phyloP scores from a whole-genome alignment of 2,888 invertebrate genomes.

The Coecobrya sp. region DNA sequence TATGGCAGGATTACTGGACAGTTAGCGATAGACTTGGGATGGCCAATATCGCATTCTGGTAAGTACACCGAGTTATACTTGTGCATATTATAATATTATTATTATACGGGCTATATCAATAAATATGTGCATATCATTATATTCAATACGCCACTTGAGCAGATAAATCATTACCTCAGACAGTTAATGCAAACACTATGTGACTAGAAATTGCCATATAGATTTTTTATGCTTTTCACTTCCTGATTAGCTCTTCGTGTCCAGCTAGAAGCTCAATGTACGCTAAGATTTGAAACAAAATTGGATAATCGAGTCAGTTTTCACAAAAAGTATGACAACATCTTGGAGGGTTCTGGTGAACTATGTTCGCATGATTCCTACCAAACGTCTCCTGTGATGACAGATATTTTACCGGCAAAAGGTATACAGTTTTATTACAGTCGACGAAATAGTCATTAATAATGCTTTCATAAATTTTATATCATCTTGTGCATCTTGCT shows the following conservation, averaged over 20 bases:
- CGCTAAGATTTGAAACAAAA: conserved; percentile 71
- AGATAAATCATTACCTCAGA: no score
- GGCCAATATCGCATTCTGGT: conserved; percentile 63
- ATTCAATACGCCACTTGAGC: no score
- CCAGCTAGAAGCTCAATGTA: conserved; percentile 66
- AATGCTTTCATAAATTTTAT: no score
- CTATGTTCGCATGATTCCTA: conserved; percentile 1
- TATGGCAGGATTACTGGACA: conserved; percentile 73
- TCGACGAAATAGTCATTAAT: neutral
- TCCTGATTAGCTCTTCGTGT: conserved; percentile 51
- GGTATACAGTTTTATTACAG: conserved; percentile 32
- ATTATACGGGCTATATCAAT: neutral
- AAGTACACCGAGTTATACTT: conserved; percentile 11
- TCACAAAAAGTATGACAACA: conserved; percentile 75
- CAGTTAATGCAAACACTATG: neutral
- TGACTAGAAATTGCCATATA: neutral
- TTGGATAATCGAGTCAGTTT: conserved; percentile 69
- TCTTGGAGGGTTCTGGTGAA: conserved; percentile 67
- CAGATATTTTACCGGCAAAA: conserved; percentile 52
- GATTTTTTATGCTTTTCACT: neutral
- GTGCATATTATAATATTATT: neutral
- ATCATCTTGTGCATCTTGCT: neutral
- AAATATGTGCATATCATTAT: neutral
- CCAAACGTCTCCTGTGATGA: conserved; percentile 63
- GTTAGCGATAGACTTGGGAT: conserved; percentile 52